phyloP scores from a whole-genome alignment of 2,113 vertebrate species.

The Megatriorchis doriae region DNA sequence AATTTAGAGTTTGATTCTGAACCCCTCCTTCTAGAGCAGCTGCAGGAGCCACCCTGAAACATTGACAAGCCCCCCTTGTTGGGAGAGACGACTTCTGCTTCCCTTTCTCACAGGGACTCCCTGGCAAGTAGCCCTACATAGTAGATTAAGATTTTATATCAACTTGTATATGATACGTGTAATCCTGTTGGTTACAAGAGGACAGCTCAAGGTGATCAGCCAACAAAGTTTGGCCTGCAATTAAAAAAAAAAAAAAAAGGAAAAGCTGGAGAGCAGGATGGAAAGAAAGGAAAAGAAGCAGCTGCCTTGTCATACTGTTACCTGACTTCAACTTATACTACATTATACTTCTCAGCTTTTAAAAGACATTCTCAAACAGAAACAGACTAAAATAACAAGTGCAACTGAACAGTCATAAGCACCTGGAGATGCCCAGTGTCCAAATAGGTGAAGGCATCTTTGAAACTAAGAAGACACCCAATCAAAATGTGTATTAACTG shows the following conservation, averaged over 20 bases:
- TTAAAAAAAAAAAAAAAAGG: not conserved
- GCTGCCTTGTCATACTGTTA: not conserved
- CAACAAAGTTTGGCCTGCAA: not conserved
- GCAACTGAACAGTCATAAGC: not conserved
- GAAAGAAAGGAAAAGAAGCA: not conserved
- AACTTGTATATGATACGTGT: fast-evolving
- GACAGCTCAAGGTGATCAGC: not conserved
- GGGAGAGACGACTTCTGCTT: not conserved
- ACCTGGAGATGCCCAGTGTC: not conserved
- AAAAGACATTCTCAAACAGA: not conserved
- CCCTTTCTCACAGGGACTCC: not conserved
- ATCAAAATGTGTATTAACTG: not conserved
- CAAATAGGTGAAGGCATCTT: not conserved
- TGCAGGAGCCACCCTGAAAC: not conserved
- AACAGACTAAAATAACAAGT: not conserved
- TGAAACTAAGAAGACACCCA: not conserved
- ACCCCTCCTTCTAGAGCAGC: not conserved
- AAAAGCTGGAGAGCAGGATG: fast-evolving
- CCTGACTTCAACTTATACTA: not conserved
- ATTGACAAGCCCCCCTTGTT: fast-evolving
- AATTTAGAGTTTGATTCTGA: not conserved
- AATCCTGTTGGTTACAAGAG: not conserved
- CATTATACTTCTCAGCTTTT: not conserved
- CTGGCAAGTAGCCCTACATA: not conserved
- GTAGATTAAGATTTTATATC: not conserved